Base-by-base conservation (phyloP, 2,113 vertebrate species). In the Bufo bufo region DNA sequence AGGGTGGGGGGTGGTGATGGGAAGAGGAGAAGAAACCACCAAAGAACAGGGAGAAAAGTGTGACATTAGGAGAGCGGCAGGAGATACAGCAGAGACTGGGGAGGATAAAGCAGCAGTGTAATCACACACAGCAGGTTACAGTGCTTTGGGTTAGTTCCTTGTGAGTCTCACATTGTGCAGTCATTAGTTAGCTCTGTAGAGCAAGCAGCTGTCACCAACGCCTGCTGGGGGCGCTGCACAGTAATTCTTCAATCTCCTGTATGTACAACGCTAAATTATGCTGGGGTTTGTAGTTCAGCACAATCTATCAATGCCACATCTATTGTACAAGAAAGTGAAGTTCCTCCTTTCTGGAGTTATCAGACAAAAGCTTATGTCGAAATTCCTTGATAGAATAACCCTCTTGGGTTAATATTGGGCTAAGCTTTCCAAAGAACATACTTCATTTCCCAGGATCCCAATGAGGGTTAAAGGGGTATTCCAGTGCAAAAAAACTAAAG, bases 1-100 rank as follows among this genome's bases (percentile, higher is more conserved):
- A 94, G 94, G 92, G 59, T 94, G 89, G 33, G 23, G 86, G 16
- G 23, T 92, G 16, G 23, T 92, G 86, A 86, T 89, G 4, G 56
- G 79, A 50, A n/a, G 71, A 19, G 43, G 82, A 61, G 12, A 20
- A 61, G 79, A 82, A 8, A 82, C 16, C 43, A 82, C 58, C 56
- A 8, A 19, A 54, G 71, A 43, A 77, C 52, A 54, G 33, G 33
- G 33, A 0, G 33, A 16, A 49, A 19, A 20, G 49, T 8, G n/a
- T 3, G 63, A 71, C 10, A 47, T 19, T 19, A 47, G 50, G 63
- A 20, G 56, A 10, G 45, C 9, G 12, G 74, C 13, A 16, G 66
- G 19, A 16, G 20, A 66, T 11, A 33, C 33, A 33, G 33, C 33
- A 33, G 33, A 33, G 33, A 33, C 33, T 19, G 66, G 33, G 12